Conservation (phyloP, 2,113 vertebrate species). For the Ahaetulla prasina region DNA sequence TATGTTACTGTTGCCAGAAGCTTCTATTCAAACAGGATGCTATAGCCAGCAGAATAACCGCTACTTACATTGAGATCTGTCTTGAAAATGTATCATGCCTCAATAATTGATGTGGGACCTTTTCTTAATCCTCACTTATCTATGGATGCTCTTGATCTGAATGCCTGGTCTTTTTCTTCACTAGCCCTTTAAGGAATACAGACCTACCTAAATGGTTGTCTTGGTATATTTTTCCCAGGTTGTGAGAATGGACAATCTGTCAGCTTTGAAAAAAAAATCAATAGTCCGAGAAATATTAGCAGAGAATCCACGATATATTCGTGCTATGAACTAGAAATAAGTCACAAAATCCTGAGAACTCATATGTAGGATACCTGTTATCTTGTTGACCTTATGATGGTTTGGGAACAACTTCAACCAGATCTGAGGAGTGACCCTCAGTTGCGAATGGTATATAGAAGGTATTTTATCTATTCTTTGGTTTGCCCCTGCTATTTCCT, state of each 20-base stretch:
- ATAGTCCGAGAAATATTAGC: background rate
- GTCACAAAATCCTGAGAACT: background rate
- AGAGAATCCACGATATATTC: background rate
- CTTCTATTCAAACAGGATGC: background rate
- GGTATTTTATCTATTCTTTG: background rate
- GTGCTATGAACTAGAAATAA: background rate
- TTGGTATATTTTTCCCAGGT: background rate
- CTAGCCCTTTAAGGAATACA: background rate
- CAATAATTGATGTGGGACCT: background rate
- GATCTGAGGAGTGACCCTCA: background rate
- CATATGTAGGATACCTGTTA: background rate
- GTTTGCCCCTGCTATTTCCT: background rate
- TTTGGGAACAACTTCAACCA: background rate
- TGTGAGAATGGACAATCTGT: background rate
- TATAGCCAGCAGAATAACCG: background rate
- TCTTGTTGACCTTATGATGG: background rate
- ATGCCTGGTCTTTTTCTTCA: background rate
- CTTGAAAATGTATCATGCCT: background rate
- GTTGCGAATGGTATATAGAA: background rate
- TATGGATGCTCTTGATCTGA: background rate
- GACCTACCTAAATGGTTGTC: too few species aligned
- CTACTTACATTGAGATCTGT: background rate
- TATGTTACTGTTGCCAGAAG: background rate
- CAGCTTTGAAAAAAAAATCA: background rate
- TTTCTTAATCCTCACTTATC: background rate